A percentile compares a stretch with the other conserved stretches of the same genome.
phyloP scores from a whole-genome alignment of 2,113 vertebrate species.

The Centropus bengalensis region DNA sequence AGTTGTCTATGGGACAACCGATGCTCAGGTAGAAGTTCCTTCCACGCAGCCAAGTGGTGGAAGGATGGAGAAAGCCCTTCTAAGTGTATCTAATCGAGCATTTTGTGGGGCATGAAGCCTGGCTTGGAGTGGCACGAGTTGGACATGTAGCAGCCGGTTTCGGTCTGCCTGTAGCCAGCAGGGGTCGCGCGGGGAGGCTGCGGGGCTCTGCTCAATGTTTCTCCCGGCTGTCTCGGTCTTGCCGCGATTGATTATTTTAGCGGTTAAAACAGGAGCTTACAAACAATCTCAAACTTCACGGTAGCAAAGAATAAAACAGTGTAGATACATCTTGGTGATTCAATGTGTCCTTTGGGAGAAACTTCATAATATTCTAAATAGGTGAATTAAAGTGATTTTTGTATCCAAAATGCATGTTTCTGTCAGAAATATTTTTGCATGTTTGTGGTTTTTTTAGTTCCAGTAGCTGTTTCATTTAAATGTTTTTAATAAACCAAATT shows the following conservation, averaged over 20 bases:
- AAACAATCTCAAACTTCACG: background rate
- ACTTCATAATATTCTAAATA: background rate
- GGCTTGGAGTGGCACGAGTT: background rate
- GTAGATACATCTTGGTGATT: background rate
- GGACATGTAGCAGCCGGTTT: background rate
- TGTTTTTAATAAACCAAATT: background rate
- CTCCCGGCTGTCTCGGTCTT: background rate
- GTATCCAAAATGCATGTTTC: background rate
- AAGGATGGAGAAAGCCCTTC: background rate
- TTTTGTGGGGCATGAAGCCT: background rate
- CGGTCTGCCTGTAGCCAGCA: background rate
- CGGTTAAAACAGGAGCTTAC: background rate
- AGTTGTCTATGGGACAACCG: background rate
- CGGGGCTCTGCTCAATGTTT: background rate
- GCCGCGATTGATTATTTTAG: background rate
- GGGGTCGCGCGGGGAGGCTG: background rate
- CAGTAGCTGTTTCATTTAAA: background rate
- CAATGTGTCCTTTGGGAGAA: background rate
- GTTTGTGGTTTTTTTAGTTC: background rate
- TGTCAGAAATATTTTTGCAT: background rate
- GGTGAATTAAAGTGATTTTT: background rate
- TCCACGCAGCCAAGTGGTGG: accelerated
- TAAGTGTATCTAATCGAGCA: background rate
- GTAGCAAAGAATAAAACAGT: background rate
- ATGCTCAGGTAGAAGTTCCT: background rate